Evolutionary conservation across 1,140 invertebrate species (phyloP).

Genomic region (Bombus superbus): DNA sequence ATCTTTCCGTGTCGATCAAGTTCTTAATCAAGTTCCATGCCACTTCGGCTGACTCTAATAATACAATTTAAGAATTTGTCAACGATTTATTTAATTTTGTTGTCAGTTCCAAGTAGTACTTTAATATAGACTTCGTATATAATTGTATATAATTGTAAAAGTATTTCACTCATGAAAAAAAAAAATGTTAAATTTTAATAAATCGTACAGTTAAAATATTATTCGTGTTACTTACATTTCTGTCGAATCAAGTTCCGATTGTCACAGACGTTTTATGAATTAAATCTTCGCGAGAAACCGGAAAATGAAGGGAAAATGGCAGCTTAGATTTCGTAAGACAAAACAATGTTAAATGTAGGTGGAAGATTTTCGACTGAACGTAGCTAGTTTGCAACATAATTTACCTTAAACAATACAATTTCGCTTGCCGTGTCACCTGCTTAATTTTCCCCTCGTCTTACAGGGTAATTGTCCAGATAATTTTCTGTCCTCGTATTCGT

Average conservation of each 20-base stretch:
- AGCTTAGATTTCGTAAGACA: neutral
- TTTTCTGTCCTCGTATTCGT: neutral
- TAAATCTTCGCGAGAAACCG: neutral
- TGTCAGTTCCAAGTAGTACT: neutral
- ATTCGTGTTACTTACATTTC: neutral
- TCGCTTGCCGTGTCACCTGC: neutral
- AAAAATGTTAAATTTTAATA: no score
- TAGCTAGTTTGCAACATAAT: slow-evolving; percentile 1
- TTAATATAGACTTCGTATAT: neutral
- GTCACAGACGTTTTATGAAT: neutral
- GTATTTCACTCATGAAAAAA: no score
- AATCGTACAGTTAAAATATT: no score
- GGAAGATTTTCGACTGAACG: neutral
- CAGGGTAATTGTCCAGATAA: neutral
- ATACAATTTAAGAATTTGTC: neutral
- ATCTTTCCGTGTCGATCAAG: neutral
- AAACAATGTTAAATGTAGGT: neutral
- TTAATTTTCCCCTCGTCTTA: neutral
- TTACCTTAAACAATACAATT: slow-evolving; percentile 9
- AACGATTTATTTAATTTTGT: neutral
- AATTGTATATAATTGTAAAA: no score
- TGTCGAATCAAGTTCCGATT: neutral
- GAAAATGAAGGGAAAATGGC: neutral
- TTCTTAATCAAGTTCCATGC: neutral
- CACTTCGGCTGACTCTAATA: neutral